A percentile compares a stretch with the other conserved stretches of the same genome.
phyloP scores from a whole-genome alignment of 2,113 vertebrate genomes.

The Lasiurus borealis region DNA sequence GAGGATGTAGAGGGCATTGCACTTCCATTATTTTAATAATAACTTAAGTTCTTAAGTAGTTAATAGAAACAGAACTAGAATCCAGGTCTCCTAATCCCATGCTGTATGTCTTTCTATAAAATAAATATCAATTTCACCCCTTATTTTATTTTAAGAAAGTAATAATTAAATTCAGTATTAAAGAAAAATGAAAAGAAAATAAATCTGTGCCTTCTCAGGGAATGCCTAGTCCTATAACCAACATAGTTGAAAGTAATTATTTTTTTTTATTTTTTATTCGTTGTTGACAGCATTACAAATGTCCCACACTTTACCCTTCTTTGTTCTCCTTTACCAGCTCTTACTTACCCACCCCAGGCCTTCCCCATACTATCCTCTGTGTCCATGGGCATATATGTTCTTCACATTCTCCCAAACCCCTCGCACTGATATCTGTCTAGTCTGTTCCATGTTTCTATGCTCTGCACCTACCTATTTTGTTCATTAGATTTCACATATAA shows the following conservation, averaged over 20 bases:
- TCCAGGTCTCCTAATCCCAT: not conserved
- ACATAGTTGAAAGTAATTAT: not conserved
- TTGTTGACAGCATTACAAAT: too few species aligned
- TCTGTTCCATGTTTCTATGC: too few species aligned
- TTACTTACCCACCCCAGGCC: too few species aligned
- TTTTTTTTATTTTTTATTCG: too few species aligned
- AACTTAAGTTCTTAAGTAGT: not conserved
- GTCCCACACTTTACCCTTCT: too few species aligned
- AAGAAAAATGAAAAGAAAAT: not conserved
- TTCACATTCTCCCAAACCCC: too few species aligned
- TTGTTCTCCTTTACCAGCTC: too few species aligned
- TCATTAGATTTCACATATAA: too few species aligned
- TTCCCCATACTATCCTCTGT: too few species aligned
- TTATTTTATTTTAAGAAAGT: conserved; percentile 31
- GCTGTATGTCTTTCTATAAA: not conserved
- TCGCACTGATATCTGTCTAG: too few species aligned
- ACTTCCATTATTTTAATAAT: not conserved
- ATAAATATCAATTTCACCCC: not conserved
- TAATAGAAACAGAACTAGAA: conserved; percentile 33
- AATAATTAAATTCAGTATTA: not conserved
- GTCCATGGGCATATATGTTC: too few species aligned
- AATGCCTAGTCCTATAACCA: not conserved
- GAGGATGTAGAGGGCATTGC: not conserved
- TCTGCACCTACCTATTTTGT: too few species aligned
- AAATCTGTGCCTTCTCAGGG: not conserved